A percentile compares a stretch with the other conserved stretches of the same genome.
Evolutionary conservation across 2,888 invertebrate species (phyloP).

Genomic region (Athalia rosae): DNA sequence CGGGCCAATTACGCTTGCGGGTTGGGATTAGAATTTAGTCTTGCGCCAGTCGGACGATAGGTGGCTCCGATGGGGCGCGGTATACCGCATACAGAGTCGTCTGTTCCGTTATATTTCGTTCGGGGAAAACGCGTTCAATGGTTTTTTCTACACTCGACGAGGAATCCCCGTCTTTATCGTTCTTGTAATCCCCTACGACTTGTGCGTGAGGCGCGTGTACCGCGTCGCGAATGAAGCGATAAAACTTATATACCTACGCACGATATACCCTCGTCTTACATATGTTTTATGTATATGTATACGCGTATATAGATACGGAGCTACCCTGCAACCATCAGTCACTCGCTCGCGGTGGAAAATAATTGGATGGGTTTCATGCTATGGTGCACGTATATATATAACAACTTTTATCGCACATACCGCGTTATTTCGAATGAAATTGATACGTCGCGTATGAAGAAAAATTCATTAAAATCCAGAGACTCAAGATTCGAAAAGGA

Average conservation of each 20-base stretch:
- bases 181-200: conserved; percentile 39
- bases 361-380: conserved; percentile 34
- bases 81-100: neutral
- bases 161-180: conserved; percentile 41
- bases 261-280: neutral
- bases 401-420: neutral
- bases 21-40: conserved; percentile 43
- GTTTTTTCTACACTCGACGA: neutral
- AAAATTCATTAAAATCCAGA: too few species aligned
- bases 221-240: conserved; percentile 42
- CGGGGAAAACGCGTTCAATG: neutral
- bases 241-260: conserved; percentile 41
- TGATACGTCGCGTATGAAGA: too few species aligned
- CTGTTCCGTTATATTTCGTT: neutral
- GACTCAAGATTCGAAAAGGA: too few species aligned
- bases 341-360: conserved; percentile 18
- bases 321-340: conserved; percentile 30
- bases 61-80: too few species aligned
- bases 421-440: neutral
- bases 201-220: conserved; percentile 39
- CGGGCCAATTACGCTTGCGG: conserved; percentile 43
- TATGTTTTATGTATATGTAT: too few species aligned
- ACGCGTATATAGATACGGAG: neutral
- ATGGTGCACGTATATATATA: conserved; percentile 15
- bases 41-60: neutral